A percentile compares a stretch with the other conserved stretches of the same genome.
Evolutionary conservation across 2,113 vertebrate genomes (phyloP).

Genomic region (Mohoua ochrocephala): DNA sequence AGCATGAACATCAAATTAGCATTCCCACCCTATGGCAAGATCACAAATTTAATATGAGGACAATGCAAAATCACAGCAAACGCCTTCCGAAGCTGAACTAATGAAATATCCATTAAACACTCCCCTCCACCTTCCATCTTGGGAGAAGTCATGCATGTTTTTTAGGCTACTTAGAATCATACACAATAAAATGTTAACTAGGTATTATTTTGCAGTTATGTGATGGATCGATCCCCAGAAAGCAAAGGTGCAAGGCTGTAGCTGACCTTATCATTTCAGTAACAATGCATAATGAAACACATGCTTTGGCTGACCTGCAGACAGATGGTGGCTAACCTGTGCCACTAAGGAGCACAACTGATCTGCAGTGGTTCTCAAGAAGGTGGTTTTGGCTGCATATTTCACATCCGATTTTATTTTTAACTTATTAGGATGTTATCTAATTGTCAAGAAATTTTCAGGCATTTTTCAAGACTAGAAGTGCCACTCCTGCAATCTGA

Average conservation of each 20-base stretch:
- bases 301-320: constrained; percentile 10
- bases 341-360: neutral
- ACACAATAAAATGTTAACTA: neutral
- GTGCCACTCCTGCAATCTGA: neutral
- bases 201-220: neutral
- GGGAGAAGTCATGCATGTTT: neutral
- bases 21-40: constrained; percentile 83
- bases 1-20: constrained; percentile 84
- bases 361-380: neutral
- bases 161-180: neutral
- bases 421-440: neutral
- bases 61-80: constrained; percentile 1
- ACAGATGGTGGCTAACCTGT: constrained; percentile 2
- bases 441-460: neutral
- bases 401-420: neutral
- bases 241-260: neutral
- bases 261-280: neutral
- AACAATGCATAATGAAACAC: neutral
- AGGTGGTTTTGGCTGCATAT: neutral
- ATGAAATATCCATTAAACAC: neutral
- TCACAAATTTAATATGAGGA: constrained; percentile 40
- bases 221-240: neutral
- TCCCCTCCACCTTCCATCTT: neutral
- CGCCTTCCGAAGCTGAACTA: neutral
- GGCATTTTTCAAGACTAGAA: neutral